A percentile compares a stretch with the other conserved stretches of the same genome.
Evolutionary conservation across 1,140 invertebrate genomes (phyloP).

Genomic region (Rhopalosiphum maidis): DNA sequence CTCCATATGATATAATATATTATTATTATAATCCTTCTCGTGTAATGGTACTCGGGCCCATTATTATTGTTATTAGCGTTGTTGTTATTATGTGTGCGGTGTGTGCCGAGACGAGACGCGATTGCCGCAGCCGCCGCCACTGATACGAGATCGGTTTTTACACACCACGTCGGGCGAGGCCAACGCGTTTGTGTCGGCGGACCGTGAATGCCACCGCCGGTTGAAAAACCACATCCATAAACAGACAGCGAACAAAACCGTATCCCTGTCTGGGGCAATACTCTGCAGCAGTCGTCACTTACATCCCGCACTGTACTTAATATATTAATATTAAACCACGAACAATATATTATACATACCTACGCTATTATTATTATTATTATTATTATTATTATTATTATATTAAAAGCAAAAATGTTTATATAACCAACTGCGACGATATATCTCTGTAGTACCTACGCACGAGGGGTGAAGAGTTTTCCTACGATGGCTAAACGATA

Average conservation of each 20-base stretch:
- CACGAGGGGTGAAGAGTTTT: neutral
- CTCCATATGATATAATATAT: neutral
- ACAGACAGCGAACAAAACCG: neutral
- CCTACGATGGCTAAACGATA: neutral
- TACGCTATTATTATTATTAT: neutral
- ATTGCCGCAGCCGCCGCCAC: neutral
- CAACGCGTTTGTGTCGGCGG: constrained; percentile 47
- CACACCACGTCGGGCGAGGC: constrained; percentile 32
- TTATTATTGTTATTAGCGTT: constrained; percentile 17
- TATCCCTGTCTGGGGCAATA: constrained; percentile 40
- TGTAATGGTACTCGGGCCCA: neutral
- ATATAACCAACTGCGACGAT: neutral
- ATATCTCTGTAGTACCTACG: too few species aligned
- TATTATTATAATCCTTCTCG: neutral
- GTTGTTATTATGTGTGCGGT: neutral
- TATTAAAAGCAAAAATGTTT: neutral
- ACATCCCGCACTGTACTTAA: neutral
- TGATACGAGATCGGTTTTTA: constrained; percentile 46
- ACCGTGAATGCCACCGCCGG: constrained; percentile 49
- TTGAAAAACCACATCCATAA: constrained; percentile 47
- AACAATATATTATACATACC: neutral
- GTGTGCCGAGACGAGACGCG: constrained; percentile 41
- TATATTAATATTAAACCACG: neutral
- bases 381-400: neutral
- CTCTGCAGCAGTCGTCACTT: neutral